Evolutionary conservation across 2,888 invertebrate species (phyloP), one percentile per base, ranked within the genome.

Genomic region (Drosophila merina): DNA sequence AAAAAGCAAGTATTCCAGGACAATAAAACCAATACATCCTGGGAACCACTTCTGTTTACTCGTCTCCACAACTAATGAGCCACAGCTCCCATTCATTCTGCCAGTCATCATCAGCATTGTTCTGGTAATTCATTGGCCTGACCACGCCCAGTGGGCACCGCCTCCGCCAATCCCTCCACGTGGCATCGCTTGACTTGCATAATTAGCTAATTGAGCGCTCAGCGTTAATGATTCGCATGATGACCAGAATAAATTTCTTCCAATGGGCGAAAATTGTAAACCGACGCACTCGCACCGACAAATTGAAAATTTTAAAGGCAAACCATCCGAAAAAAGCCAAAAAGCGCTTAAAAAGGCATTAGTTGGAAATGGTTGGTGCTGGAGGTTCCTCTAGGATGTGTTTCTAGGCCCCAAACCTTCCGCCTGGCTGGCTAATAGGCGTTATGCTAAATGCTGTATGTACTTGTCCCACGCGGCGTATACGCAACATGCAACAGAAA

Each of bases 401-500:
- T 42, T 42, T 7, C 40, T 38, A 12, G n/a, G 12, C 12, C 38
- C 42, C 7, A 12, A 8, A 10, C 7, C 3, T 7, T 8, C 48
- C 14, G 7, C 44, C 7, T 44, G 33, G n/a, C 4, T 12, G 48
- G 85, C 74, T 77, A 82, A 82, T 82, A 79, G 77, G 72, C 67
- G 74, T 56, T 57, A 36, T 70, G 45, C 49, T 73, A 31, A 42
- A 25, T 44, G 44, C 44, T 44, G 44, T 25, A 31, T 40, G 31
- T 44, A 42, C 12, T 14, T 72, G 72, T 63, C 51, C 56, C 63
- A 83, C 59, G 75, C 72, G 67, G 70, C 83, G 74, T 81, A 79
- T 80, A 79, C 81, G 75, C 79, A 84, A 75, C 79, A 67, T 75
- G 74, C 76, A 72, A 66, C 75, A 25, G 72, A 76, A 86, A 83